Conservation (phyloP, 2,888 invertebrate genomes). For the Leucozona laternaria region DNA sequence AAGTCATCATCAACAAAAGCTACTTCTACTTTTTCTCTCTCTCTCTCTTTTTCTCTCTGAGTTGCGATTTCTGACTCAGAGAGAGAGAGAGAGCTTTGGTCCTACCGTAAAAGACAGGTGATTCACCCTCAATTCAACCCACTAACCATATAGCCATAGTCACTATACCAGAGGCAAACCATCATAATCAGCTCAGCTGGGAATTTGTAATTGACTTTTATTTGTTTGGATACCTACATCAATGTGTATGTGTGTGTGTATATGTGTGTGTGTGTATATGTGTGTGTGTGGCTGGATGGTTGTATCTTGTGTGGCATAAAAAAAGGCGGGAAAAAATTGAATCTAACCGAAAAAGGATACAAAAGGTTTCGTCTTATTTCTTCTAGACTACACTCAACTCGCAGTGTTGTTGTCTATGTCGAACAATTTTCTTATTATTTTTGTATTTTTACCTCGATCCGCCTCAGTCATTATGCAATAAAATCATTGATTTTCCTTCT, state of each 20-base stretch:
- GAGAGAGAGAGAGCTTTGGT: conserved; percentile 42
- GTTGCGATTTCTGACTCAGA: too few relatives aligned
- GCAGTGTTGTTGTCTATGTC: conserved; percentile 54
- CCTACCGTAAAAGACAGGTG: conserved; percentile 64
- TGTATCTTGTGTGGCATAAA: too few relatives aligned
- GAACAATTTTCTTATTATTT: conserved; percentile 10
- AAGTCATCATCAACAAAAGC: conserved; percentile 17
- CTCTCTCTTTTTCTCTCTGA: too few relatives aligned
- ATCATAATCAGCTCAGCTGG: conserved; percentile 64
- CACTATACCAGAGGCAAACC: conserved; percentile 28
- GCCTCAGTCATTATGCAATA: conserved; percentile 72
- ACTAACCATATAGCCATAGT: too few relatives aligned
- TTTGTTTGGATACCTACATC: conserved; percentile 18
- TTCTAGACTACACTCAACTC: too few relatives aligned
- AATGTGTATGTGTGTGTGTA: background rate
- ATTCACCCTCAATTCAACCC: conserved; percentile 19
- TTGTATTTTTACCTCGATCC: conserved; percentile 24
- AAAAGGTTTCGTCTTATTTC: conserved; percentile 24
- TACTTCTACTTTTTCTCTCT: conserved; percentile 5
- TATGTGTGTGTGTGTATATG: background rate
- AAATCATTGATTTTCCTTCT: conserved; percentile 72
- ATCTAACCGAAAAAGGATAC: conserved; percentile 44
- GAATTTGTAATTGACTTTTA: conserved; percentile 70
- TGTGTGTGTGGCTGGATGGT: too few relatives aligned
- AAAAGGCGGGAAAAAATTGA: conserved; percentile 73